phyloP scores from a whole-genome alignment of 2,888 invertebrate species.

The Hybos culiciformis region DNA sequence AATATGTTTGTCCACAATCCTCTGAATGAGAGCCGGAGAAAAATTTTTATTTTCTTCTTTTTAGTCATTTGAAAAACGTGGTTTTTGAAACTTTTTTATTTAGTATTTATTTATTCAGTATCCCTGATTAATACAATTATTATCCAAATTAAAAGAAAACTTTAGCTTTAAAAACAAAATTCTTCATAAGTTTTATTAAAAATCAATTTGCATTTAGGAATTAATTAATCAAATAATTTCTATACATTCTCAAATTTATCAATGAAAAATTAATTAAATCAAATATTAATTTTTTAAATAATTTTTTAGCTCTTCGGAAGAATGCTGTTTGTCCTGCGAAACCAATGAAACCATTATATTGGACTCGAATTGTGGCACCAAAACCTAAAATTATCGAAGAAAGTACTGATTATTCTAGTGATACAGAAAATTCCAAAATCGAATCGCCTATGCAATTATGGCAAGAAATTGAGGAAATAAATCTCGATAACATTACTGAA shows the following conservation, averaged over 20 bases:
- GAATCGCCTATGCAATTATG: slow-evolving; percentile 27
- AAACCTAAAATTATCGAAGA: slow-evolving; percentile 26
- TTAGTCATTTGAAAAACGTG: too few species aligned
- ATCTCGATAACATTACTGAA: slow-evolving; percentile 66
- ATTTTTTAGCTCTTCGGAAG: slow-evolving; percentile 54
- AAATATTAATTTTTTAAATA: slow-evolving; percentile 4
- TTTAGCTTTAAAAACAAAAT: neutral
- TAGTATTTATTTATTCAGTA: too few species aligned
- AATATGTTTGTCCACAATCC: too few species aligned
- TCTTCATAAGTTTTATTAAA: slow-evolving; percentile 14
- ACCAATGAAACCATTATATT: slow-evolving; percentile 92
- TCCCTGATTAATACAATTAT: too few species aligned
- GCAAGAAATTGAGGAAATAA: slow-evolving; percentile 69
- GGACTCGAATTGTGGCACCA: slow-evolving; percentile 70
- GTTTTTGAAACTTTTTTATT: too few species aligned
- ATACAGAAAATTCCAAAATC: neutral
- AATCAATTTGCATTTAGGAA: neutral
- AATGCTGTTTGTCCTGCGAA: slow-evolving; percentile 67
- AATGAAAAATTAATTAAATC: too few species aligned
- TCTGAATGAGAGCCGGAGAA: too few species aligned
- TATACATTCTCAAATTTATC: too few species aligned
- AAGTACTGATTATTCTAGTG: slow-evolving; percentile 9
- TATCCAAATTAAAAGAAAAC: too few species aligned
- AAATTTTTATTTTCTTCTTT: too few species aligned
- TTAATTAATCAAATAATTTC: too few species aligned